These are phyloP conservation scores for Xenopus petersii DNA, from an alignment of 2,797 vertebrate species.

Conservation along the genomic window DNA sequence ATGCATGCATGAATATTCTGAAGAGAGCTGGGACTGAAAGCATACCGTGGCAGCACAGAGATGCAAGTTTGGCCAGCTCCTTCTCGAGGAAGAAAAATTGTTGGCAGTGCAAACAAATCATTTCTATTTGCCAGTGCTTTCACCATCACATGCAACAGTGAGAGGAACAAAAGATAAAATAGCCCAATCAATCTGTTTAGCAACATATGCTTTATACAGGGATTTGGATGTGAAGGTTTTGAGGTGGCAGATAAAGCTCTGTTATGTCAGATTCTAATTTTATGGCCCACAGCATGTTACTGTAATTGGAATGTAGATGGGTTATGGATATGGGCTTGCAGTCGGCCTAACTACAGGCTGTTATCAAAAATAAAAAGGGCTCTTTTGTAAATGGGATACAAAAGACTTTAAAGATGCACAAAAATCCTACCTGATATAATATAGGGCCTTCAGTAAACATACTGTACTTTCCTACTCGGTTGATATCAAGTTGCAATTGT, in stretches of 20 bases:
- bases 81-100: constrained; percentile 35
- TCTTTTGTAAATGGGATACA: background rate
- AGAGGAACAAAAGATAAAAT: constrained; percentile 4
- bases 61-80: constrained; percentile 46
- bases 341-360: constrained; percentile 8
- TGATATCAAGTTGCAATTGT: no score
- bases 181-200: constrained; percentile 24
- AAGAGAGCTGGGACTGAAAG: constrained; percentile 45
- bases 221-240: constrained; percentile 25
- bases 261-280: constrained; percentile 48
- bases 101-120: background rate
- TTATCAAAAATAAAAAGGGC: constrained; percentile 2
- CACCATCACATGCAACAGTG: constrained; percentile 31
- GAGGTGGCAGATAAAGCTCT: constrained; percentile 47
- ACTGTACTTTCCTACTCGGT: no score
- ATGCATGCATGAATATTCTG: constrained; percentile 50
- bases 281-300: constrained; percentile 46
- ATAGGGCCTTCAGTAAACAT: no score
- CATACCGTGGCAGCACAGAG: constrained; percentile 47
- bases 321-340: constrained; percentile 29
- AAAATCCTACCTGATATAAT: no score
- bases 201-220: constrained; percentile 34
- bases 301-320: constrained; percentile 38
- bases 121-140: constrained; percentile 21
- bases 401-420: no score